Evolutionary conservation across 2,888 invertebrate genomes (phyloP).

Genomic region (Uloborus plumipes): DNA sequence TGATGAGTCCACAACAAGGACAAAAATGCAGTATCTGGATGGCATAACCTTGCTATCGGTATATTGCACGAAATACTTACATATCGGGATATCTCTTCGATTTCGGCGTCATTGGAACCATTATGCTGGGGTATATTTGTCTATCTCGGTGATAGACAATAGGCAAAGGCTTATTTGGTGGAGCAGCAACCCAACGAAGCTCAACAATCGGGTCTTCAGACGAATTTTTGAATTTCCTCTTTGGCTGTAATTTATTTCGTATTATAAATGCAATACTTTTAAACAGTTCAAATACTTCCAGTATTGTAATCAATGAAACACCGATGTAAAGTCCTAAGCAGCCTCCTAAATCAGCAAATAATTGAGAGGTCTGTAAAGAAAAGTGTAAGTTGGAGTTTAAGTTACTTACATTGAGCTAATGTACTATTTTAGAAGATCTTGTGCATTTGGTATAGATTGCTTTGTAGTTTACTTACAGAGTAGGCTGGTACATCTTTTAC

Average conservation of each 20-base stretch:
- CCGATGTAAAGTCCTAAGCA: constrained; percentile 65
- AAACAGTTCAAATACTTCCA: constrained; percentile 64
- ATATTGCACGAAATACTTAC: too few relatives aligned
- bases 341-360: constrained; percentile 65
- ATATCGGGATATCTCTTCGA: too few relatives aligned
- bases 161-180: constrained; percentile 8
- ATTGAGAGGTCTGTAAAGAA: constrained; percentile 58
- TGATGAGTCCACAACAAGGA: too few relatives aligned
- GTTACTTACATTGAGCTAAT: background rate
- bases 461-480: constrained; percentile 23
- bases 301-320: constrained; percentile 61
- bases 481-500: constrained; percentile 57
- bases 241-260: constrained; percentile 9
- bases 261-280: constrained; percentile 55
- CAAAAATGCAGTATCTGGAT: too few relatives aligned
- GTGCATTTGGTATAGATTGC: background rate
- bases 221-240: background rate
- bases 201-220: background rate
- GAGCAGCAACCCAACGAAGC: constrained; percentile 25
- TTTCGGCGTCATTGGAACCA: too few relatives aligned
- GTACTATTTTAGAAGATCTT: background rate
- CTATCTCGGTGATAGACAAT: constrained; percentile 6
- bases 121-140: background rate
- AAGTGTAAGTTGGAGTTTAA: background rate
- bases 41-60: too few relatives aligned